A percentile compares a stretch with the other conserved stretches of the same genome.
These are phyloP conservation scores for Drymonia ruficornis DNA, from an alignment of 2,888 invertebrate species.

Conservation along the genomic window DNA sequence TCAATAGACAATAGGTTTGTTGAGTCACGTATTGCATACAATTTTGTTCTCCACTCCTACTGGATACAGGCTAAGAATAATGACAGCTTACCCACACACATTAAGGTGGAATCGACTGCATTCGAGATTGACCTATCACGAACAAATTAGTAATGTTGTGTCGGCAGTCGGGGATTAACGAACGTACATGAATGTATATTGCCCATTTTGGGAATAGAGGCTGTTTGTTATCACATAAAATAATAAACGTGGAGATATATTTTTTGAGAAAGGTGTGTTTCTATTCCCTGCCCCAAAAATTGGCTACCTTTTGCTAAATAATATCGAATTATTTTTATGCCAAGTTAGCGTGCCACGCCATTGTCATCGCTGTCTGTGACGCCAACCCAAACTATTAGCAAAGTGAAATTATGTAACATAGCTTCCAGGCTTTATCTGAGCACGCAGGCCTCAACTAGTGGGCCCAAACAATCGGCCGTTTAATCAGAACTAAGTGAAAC, in stretches of 20 bases:
- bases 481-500: slow-evolving; percentile 9
- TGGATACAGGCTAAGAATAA: neutral
- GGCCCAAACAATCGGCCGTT: slow-evolving; percentile 8
- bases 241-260: neutral
- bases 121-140: slow-evolving; percentile 6
- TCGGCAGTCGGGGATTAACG: neutral
- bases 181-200: neutral
- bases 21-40: neutral
- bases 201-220: neutral
- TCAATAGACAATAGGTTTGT: neutral
- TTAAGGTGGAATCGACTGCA: neutral
- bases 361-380: neutral
- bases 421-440: neutral
- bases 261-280: too few species aligned
- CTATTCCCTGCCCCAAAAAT: too few species aligned
- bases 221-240: neutral
- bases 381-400: neutral
- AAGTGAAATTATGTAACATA: neutral
- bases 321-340: too few species aligned
- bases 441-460: slow-evolving; percentile 3
- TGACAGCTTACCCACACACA: slow-evolving; percentile 1
- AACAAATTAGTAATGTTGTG: slow-evolving; percentile 6
- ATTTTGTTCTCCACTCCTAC: neutral
- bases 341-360: neutral
- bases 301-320: too few species aligned